phyloP scores from a whole-genome alignment of 2,797 vertebrate genomes.

The Microhierax caerulescens region DNA sequence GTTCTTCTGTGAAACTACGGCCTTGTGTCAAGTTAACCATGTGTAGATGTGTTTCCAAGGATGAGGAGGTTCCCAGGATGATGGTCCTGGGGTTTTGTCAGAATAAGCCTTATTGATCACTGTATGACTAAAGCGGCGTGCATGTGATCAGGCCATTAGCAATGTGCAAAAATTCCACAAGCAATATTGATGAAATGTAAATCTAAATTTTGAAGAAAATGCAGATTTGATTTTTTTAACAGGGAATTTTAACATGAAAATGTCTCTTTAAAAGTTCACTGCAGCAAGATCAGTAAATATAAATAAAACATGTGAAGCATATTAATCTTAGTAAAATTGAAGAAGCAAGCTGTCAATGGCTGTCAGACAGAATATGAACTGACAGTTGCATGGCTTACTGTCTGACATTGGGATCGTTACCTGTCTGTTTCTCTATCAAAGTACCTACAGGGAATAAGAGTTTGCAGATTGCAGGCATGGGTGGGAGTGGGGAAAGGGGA shows the following conservation, averaged over 20 bases:
- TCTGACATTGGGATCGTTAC: constrained; percentile 60
- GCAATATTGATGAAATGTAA: neutral
- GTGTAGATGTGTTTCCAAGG: neutral
- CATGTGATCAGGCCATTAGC: neutral
- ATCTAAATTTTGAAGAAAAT: neutral
- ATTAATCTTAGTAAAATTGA: constrained; percentile 67
- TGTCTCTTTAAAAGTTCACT: constrained; percentile 15
- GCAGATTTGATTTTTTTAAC: constrained; percentile 8
- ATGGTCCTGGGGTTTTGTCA: neutral
- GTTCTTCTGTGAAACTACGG: neutral
- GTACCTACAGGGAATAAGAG: constrained; percentile 55
- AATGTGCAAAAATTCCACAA: neutral
- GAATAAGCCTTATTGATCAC: constrained; percentile 1
- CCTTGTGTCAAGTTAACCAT: neutral
- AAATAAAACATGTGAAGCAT: constrained; percentile 59
- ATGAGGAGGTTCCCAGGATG: neutral
- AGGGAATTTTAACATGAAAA: neutral
- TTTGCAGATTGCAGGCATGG: constrained; percentile 55
- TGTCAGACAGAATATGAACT: constrained; percentile 62
- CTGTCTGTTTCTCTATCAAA: constrained; percentile 63
- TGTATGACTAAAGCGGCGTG: neutral
- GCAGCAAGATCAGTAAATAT: constrained; percentile 43
- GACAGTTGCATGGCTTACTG: constrained; percentile 59
- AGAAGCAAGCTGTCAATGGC: constrained; percentile 66
- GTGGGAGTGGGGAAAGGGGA: constrained; percentile 19